These are phyloP conservation scores for Lamellibrachia satsuma DNA, from an alignment of 2,888 invertebrate species.

Conservation along the genomic window DNA sequence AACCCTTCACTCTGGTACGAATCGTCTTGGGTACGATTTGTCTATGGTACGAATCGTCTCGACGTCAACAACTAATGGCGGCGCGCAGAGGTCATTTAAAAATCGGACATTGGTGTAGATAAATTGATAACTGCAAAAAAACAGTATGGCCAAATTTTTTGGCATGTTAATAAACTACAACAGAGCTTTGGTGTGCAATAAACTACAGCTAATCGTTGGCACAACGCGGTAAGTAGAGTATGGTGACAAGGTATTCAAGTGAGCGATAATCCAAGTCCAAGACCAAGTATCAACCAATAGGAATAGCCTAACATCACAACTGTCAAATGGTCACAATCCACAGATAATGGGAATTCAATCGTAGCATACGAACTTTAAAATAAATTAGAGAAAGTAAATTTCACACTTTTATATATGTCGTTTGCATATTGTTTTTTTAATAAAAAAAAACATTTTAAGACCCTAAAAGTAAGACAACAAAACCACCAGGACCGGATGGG, in stretches of 20 bases:
- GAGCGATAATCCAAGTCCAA: background rate
- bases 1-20: background rate
- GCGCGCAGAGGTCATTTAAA: conserved; percentile 6
- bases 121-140: background rate
- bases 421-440: too few relatives aligned
- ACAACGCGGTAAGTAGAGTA: background rate
- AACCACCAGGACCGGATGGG: too few relatives aligned
- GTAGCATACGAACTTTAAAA: too few relatives aligned
- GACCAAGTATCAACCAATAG: background rate
- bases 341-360: too few relatives aligned
- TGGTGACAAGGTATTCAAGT: background rate
- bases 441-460: too few relatives aligned
- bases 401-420: too few relatives aligned
- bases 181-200: background rate
- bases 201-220: background rate
- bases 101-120: background rate
- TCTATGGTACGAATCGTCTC: background rate
- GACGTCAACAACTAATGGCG: background rate
- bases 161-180: background rate
- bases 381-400: too few relatives aligned
- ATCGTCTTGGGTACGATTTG: background rate
- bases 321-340: background rate
- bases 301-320: background rate
- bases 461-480: too few relatives aligned
- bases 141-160: background rate